Percentiles rank a stretch among this genome's conserved stretches.
Conservation (phyloP, 2,797 vertebrate species). For the Rallus crepitans region DNA sequence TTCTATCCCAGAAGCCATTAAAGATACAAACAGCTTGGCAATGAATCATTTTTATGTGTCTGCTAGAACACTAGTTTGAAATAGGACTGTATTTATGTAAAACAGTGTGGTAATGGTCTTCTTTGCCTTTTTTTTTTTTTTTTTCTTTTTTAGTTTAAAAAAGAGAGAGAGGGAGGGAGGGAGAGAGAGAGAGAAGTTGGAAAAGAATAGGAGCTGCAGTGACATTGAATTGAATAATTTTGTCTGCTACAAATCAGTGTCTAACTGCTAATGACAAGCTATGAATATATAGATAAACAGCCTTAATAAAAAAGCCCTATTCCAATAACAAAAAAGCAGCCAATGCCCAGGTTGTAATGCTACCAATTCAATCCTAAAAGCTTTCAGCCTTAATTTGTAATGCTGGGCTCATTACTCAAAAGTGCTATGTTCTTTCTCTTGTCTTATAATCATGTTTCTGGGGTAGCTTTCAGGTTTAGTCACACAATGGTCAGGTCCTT, state of each 20-base stretch:
- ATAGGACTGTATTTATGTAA: constrained; percentile 61
- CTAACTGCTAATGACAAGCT: neutral
- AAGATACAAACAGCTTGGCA: constrained; percentile 20
- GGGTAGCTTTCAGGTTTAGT: neutral
- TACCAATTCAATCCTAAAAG: constrained; percentile 9
- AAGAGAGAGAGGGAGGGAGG: neutral
- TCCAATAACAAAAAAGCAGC: neutral
- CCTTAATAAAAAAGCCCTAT: neutral
- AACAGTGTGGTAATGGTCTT: constrained; percentile 11
- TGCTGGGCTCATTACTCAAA: neutral
- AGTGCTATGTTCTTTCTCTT: neutral
- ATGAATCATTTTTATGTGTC: constrained; percentile 52
- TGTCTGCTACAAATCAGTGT: neutral
- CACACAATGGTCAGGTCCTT: neutral
- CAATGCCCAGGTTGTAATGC: neutral
- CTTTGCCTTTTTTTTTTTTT: neutral
- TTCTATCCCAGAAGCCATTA: constrained; percentile 62
- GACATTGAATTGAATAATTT: neutral
- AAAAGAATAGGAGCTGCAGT: neutral
- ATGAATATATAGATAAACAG: neutral
- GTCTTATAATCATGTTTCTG: neutral
- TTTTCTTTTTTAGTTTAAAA: neutral
- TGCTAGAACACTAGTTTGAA: constrained; percentile 37
- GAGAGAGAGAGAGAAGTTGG: neutral
- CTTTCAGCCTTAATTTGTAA: constrained; percentile 8